These are phyloP conservation scores for Amazona vittata DNA, from an alignment of 2,113 vertebrate species.

Conservation along the genomic window DNA sequence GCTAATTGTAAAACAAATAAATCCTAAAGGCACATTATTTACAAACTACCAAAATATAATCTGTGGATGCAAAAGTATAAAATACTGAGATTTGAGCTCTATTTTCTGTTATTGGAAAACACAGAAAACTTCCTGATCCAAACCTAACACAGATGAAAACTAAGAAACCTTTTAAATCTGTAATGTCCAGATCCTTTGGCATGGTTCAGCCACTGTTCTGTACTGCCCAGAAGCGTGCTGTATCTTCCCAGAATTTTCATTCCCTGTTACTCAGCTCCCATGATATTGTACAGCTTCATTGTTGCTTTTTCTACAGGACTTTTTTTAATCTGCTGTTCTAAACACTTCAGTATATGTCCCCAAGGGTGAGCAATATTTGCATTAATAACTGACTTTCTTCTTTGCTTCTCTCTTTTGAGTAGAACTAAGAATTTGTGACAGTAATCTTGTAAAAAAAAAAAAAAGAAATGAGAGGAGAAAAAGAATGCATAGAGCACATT, in stretches of 20 bases:
- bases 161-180: background rate
- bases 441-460: background rate
- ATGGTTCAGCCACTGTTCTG: background rate
- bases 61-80: background rate
- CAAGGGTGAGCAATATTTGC: background rate
- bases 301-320: background rate
- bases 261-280: background rate
- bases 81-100: background rate
- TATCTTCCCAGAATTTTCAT: background rate
- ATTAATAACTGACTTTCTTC: background rate
- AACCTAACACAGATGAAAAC: background rate
- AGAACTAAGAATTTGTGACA: background rate
- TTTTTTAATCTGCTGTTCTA: background rate
- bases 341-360: background rate
- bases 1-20: background rate
- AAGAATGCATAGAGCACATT: background rate
- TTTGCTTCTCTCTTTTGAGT: background rate
- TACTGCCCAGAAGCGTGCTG: background rate
- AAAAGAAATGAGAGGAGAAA: background rate
- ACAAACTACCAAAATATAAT: background rate
- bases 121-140: background rate
- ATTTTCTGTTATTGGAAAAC: background rate
- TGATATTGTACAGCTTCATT: background rate
- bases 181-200: background rate
- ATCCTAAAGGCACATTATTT: background rate